phyloP scores from a whole-genome alignment of 2,797 vertebrate species.

The Platalea minor region DNA sequence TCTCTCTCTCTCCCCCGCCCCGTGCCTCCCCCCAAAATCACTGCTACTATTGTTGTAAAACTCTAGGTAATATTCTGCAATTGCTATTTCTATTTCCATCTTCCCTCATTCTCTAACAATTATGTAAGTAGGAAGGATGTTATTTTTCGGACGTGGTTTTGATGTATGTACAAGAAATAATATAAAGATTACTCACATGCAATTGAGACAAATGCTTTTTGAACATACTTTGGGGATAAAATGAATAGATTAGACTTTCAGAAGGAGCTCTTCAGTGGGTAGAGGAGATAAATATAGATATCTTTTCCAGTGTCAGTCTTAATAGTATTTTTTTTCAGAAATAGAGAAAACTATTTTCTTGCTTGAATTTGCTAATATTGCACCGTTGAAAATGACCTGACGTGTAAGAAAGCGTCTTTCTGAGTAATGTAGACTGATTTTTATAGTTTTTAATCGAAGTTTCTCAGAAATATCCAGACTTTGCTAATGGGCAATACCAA shows the following conservation, averaged over 20 bases:
- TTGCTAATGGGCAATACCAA: background rate
- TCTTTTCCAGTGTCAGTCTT: background rate
- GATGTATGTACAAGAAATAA: background rate
- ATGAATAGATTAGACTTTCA: background rate
- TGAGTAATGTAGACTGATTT: background rate
- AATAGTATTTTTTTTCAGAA: background rate
- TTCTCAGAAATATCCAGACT: background rate
- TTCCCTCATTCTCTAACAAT: background rate
- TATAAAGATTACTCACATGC: background rate
- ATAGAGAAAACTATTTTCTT: background rate
- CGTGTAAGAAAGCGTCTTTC: background rate
- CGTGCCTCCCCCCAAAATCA: background rate
- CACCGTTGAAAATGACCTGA: background rate
- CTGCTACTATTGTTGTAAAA: background rate
- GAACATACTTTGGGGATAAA: background rate
- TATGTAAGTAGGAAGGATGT: background rate
- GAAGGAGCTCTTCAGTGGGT: background rate
- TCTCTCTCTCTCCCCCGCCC: too few species aligned
- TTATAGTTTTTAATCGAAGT: background rate
- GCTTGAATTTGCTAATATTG: background rate
- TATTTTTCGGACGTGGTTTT: background rate
- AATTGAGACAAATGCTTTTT: background rate
- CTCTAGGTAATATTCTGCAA: background rate
- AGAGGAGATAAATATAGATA: background rate
- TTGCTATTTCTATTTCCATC: background rate